phyloP scores from a whole-genome alignment of 30 jellyfish, hydroid and myxozoan genomes.

The Rhopilema esculentum region DNA sequence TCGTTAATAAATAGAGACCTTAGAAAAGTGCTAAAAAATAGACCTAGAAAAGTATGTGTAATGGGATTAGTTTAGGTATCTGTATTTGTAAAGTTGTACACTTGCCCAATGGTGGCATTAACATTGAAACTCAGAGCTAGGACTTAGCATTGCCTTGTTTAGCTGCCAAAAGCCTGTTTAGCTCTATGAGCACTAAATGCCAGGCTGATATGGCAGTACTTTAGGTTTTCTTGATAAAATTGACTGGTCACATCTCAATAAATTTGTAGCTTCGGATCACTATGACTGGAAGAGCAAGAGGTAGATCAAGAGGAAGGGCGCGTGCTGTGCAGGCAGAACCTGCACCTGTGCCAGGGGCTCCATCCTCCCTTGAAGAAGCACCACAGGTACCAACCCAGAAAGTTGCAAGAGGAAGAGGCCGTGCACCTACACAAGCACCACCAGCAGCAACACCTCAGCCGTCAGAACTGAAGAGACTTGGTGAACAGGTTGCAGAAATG shows the following conservation, averaged over 20 bases:
- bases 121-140: background rate
- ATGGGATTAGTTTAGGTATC: too few species aligned
- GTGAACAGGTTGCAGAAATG: constrained; percentile 62
- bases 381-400: constrained; percentile 57
- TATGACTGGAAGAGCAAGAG: constrained; percentile 98
- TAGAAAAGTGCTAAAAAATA: too few species aligned
- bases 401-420: constrained; percentile 85
- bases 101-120: too few species aligned
- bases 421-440: constrained; percentile 74
- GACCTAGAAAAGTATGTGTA: too few species aligned
- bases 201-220: background rate
- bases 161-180: background rate
- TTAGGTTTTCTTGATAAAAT: background rate
- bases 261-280: background rate
- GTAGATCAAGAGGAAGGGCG: constrained; percentile 83
- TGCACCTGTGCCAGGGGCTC: constrained; percentile 82
- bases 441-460: constrained; percentile 47
- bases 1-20: too few species aligned
- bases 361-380: constrained; percentile 73
- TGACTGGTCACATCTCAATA: background rate
- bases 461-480: constrained; percentile 44
- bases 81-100: too few species aligned
- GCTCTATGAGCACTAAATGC: background rate
- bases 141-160: background rate
- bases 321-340: constrained; percentile 72